These are phyloP conservation scores for Caenorhabditis drosophilae DNA, from an alignment of 2,888 invertebrate genomes.

Conservation along the genomic window DNA sequence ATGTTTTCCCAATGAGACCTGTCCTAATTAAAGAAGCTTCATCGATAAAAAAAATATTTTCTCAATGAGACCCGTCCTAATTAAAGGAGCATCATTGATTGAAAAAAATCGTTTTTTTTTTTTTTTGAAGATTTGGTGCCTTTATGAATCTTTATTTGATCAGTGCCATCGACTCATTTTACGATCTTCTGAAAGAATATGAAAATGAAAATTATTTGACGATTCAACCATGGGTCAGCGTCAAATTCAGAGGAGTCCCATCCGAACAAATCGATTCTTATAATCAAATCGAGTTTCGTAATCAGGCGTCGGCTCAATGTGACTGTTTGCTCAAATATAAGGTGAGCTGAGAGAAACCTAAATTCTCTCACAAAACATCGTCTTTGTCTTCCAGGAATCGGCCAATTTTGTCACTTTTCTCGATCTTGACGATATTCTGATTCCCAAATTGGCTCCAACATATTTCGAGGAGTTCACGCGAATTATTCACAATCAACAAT, in stretches of 20 bases:
- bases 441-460: conserved; percentile 39
- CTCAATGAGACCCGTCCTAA: too few relatives aligned
- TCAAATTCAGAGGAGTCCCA: conserved; percentile 26
- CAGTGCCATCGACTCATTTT: conserved; percentile 45
- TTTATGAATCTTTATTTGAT: conserved; percentile 45
- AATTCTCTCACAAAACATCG: not conserved
- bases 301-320: conserved; percentile 46
- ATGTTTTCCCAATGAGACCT: too few relatives aligned
- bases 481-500: not conserved
- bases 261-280: conserved; percentile 33
- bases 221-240: conserved; percentile 45
- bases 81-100: too few relatives aligned
- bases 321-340: conserved; percentile 50
- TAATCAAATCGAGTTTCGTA: conserved; percentile 43
- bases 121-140: conserved; percentile 41
- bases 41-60: too few relatives aligned
- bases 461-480: conserved; percentile 39
- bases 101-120: too few relatives aligned
- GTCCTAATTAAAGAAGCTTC: too few relatives aligned
- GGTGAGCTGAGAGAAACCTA: conserved; percentile 1
- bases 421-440: conserved; percentile 48
- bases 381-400: conserved; percentile 30
- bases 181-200: conserved; percentile 40
- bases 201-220: conserved; percentile 39
- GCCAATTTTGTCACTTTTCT: conserved; percentile 45